Evolutionary conservation across 2,113 vertebrate species (phyloP).

Genomic region (Microcebus lehilahytsara): DNA sequence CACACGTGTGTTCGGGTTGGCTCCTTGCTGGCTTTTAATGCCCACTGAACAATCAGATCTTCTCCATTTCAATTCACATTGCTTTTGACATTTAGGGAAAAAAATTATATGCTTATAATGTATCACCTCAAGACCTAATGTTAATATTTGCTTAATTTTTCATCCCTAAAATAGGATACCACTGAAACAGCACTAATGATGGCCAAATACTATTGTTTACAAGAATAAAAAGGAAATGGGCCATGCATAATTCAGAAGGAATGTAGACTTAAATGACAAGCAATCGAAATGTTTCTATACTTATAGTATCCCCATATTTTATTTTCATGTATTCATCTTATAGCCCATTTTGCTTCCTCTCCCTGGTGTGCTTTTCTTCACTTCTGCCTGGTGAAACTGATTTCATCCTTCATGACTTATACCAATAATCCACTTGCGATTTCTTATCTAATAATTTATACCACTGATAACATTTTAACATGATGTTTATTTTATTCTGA

Average conservation of each 20-base stretch:
- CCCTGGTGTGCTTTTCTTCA: neutral
- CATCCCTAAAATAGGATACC: slow-evolving; percentile 2
- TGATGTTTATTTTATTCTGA: neutral
- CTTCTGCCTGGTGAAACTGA: neutral
- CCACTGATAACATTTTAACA: neutral
- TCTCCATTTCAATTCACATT: slow-evolving; percentile 22
- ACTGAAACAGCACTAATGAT: neutral
- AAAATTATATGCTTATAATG: neutral
- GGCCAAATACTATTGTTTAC: neutral
- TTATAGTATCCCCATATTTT: neutral
- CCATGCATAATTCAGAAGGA: neutral
- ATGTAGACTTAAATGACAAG: neutral
- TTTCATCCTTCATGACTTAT: neutral
- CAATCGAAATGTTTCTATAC: neutral
- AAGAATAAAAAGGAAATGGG: neutral
- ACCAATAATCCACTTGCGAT: neutral
- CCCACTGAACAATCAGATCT: neutral
- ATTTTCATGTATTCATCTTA: neutral
- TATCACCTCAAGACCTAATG: neutral
- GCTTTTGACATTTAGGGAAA: neutral
- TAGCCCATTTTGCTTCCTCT: neutral
- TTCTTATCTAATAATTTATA: neutral
- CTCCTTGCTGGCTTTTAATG: neutral
- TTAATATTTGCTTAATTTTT: slow-evolving; percentile 46
- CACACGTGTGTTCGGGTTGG: neutral